Evolutionary conservation across 2,888 invertebrate genomes (phyloP), one percentile per base, ranked within the genome.

Genomic region (Lithophane leautieri): DNA sequence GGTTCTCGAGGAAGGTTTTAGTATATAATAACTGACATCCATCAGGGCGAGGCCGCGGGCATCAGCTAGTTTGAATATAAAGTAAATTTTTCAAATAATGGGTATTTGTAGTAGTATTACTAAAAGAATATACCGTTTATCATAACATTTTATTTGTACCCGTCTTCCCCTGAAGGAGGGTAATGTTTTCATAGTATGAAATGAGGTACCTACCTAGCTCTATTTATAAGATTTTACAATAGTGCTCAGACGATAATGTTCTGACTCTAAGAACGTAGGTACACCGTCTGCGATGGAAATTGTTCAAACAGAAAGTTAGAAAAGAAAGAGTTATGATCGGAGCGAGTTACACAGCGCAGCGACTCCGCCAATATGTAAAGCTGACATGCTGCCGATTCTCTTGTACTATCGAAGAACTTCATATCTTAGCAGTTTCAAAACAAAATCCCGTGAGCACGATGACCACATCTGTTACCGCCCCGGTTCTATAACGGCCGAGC

Each of bases 251-350:
- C 56, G 56, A 73, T 79, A 67, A 54, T 22, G 67, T 67, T 56
- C n/a, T 22, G 50, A 62, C 44, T 67, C 62, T 44, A 79, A 56
- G 66, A 79, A 62, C 56, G 42, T 34, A 58, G 47, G 28, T 28
- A 12, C 34, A 66, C 66, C 47, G 50, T 61, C 73, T 73, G 66
- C 73, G 19, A 65, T 7, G 40, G 66, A 79, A 62, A 34, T 50
- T 73, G 42, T 54, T 50, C 66, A 62, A 44, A 50, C 42, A 72
- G 22, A 56, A 60, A 79, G 4, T 60, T 71, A 11, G 25, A 16
- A 50, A n/a, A 28, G 47, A 79, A 61, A 67, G 66, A 79, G 40
- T 79, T 67, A 79, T 61, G 61, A 42, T 71, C 54, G 14, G 47
- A 67, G 42, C 73, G 40, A 71, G 78, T 47, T 54, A 28, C 25